Evolutionary conservation across 2,888 invertebrate genomes (phyloP), one percentile per base, ranked within the genome.

Genomic region (Cephus pygmeus): DNA sequence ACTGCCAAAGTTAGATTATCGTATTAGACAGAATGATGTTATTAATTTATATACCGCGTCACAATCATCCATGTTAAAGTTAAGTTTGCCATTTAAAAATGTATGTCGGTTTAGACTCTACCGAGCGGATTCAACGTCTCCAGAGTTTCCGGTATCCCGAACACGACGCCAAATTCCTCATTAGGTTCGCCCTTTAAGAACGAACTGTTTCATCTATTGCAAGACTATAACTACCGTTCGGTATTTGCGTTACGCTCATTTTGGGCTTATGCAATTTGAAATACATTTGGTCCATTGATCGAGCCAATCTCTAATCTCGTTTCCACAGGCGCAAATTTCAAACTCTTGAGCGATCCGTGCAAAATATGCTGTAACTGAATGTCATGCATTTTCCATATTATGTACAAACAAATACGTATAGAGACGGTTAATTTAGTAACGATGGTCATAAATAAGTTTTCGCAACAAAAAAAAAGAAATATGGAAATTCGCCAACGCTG

Each of bases 1-100:
- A 88, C 87, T 88, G 87, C 88, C 88, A 88, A 88, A 88, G 88
- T 83, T 86, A 85, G 81, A 77, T 79, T 68, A 35, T 68, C 56
- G 33, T 75, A 75, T 68, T 40, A 71, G 33, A 71, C 34, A 33
- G 34, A 34, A 31, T 6, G 71, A 71, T 71, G 31, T 71, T 71
- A 31, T 71, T 71, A 74, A 74, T 74, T 74, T 36, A 74, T 36
- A 34, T 33, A 34, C 73, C 34, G 30, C 34, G 33, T 34, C 34
- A 73, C 34, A 77, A 69, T 74, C 33, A 31, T 73, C 69, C 36
- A 30, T 11, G 30, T 68, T 34, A 34, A 68, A 68, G 9, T 36
- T 33, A 73, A 23, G 71, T 31, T 23, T 34, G 30, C n/a, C 56
- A 56, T 56, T 56, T 56, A 56, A 9, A 56, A 23, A 56, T 56